phyloP scores from a whole-genome alignment of 2,888 invertebrate genomes.

The Andrena bucephala region DNA sequence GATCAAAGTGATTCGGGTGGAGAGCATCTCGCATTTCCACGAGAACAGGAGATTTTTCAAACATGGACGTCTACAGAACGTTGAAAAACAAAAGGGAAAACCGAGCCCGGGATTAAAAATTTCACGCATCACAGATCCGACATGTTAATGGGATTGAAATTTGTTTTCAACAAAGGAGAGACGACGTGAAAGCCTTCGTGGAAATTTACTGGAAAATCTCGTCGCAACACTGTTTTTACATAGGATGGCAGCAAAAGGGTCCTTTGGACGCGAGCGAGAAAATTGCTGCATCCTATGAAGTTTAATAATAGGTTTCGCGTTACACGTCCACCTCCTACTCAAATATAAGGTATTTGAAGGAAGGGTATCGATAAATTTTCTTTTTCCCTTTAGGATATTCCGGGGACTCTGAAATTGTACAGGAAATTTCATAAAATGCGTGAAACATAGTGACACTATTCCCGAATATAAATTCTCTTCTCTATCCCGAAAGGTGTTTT shows the following conservation, averaged over 20 bases:
- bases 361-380: background rate
- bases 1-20: background rate
- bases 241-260: background rate
- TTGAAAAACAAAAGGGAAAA: background rate
- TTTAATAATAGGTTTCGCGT: constrained; percentile 30
- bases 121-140: constrained; percentile 1
- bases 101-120: constrained; percentile 11
- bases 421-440: background rate
- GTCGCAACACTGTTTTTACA: constrained; percentile 11
- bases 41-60: background rate
- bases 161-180: constrained; percentile 8
- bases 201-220: background rate
- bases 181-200: background rate
- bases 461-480: background rate
- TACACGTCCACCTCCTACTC: constrained; percentile 1
- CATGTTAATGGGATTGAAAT: constrained; percentile 23
- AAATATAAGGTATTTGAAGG: constrained; percentile 7
- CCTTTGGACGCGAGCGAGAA: background rate
- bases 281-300: background rate
- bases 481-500: background rate
- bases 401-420: too few species aligned
- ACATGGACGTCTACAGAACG: background rate
- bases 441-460: background rate
- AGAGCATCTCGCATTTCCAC: background rate
- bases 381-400: background rate